Conservation (phyloP, 2,888 invertebrate genomes). For the Eretmocerus hayati region DNA sequence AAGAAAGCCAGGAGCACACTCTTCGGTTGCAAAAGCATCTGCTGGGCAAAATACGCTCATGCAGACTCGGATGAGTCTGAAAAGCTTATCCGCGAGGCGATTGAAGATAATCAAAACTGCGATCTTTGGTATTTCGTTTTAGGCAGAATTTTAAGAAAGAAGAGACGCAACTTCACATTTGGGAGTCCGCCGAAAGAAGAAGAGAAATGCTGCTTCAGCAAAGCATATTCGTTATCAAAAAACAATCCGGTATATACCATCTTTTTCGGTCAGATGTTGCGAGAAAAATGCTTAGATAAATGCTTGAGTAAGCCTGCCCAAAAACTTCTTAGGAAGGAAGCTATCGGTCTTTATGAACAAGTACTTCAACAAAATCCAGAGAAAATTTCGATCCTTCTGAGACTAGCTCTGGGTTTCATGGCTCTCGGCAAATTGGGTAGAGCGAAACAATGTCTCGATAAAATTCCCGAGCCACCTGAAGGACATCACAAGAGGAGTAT, state of each 20-base stretch:
- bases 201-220: slow-evolving; percentile 4
- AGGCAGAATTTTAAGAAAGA: background rate
- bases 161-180: background rate
- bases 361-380: background rate
- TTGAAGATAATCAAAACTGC: background rate
- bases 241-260: background rate
- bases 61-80: background rate
- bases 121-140: background rate
- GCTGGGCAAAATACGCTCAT: background rate
- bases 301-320: no score
- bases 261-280: background rate
- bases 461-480: background rate
- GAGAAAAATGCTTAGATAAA: no score
- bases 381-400: background rate
- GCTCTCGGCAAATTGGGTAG: background rate
- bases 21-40: background rate
- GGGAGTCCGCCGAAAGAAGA: background rate
- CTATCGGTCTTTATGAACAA: background rate
- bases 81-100: background rate
- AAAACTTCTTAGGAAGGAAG: background rate
- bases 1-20: background rate
- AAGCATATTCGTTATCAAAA: background rate
- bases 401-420: background rate
- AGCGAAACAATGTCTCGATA: slow-evolving; percentile 1
- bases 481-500: background rate